Conservation (phyloP, 2,797 vertebrate species). For the Sarcoramphus papa region DNA sequence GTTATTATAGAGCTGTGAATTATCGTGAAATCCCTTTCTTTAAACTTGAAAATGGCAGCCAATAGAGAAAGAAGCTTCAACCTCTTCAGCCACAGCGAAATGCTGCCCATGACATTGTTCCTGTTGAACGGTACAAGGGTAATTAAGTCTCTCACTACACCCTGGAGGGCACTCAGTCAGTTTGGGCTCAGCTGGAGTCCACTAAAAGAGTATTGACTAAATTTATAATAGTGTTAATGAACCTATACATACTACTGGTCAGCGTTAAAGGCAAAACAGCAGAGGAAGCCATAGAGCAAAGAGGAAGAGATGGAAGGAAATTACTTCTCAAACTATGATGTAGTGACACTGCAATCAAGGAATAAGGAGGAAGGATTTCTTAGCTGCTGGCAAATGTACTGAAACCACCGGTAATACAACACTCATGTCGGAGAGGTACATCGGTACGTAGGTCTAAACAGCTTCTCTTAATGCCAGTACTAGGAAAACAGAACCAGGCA, state of each 20-base stretch:
- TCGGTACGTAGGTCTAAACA: not conserved
- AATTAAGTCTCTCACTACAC: slow-evolving; percentile 59
- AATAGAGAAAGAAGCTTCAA: not conserved
- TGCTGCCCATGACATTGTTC: slow-evolving; percentile 5
- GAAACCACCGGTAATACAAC: not conserved
- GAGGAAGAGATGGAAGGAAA: not conserved
- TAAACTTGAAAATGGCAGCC: slow-evolving; percentile 15
- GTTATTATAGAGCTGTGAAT: not conserved
- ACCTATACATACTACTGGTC: slow-evolving; percentile 29
- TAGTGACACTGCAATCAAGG: not conserved
- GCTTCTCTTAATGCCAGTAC: not conserved
- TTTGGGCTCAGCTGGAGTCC: slow-evolving; percentile 48
- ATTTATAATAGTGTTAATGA: slow-evolving; percentile 55
- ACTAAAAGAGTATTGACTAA: slow-evolving; percentile 51
- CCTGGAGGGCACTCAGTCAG: slow-evolving; percentile 45
- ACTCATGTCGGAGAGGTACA: not conserved
- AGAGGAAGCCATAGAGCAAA: not conserved
- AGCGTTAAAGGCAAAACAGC: slow-evolving; percentile 26
- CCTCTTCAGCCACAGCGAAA: not conserved
- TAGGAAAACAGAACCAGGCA: not conserved
- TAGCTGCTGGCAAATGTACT: not conserved
- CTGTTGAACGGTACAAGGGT: slow-evolving; percentile 44
- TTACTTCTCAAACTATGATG: not conserved
- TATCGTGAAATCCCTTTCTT: not conserved
- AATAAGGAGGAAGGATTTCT: not conserved